These are phyloP conservation scores for Amazona finschi DNA, from an alignment of 2,797 vertebrate species.

Conservation along the genomic window DNA sequence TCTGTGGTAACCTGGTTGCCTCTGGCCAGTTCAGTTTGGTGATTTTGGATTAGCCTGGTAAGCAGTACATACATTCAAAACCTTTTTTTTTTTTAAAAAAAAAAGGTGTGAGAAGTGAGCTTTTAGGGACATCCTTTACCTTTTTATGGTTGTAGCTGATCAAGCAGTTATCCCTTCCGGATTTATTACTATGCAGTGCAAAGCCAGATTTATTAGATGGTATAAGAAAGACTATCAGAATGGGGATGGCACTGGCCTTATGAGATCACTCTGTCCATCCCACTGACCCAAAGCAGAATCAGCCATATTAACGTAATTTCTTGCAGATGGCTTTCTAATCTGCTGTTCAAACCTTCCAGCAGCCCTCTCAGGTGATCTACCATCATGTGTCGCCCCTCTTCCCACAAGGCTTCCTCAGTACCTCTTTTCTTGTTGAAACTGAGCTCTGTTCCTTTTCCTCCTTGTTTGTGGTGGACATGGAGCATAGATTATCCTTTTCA, in stretches of 20 bases:
- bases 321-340: background rate
- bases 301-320: background rate
- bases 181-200: background rate
- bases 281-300: background rate
- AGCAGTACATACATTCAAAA: background rate
- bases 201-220: background rate
- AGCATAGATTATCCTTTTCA: background rate
- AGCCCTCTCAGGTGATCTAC: background rate
- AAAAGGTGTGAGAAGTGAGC: background rate
- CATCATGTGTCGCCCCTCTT: rapidly evolving
- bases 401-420: background rate
- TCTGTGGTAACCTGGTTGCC: background rate
- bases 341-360: background rate
- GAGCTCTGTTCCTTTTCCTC: background rate
- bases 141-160: background rate
- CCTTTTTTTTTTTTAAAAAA: background rate
- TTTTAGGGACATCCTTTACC: background rate
- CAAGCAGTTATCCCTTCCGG: background rate
- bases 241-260: background rate
- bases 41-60: background rate
- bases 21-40: background rate
- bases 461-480: background rate
- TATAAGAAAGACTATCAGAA: background rate
- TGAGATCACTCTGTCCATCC: background rate
- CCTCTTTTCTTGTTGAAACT: background rate